Conservation (phyloP, 2,113 vertebrate species). For the Eulemur macaco region DNA sequence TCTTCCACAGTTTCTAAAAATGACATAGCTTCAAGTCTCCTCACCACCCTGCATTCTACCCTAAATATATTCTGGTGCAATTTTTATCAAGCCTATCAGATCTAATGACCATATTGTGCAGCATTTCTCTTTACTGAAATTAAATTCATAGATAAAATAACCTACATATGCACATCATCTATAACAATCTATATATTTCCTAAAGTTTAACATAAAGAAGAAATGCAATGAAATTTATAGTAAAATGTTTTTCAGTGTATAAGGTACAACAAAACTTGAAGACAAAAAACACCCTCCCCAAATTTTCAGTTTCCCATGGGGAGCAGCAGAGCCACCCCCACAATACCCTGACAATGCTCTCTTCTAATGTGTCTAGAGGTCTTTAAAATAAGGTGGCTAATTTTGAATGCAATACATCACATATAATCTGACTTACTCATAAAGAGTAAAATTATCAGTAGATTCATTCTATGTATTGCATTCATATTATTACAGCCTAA, state of each 20-base stretch:
- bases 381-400: background rate
- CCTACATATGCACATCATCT: background rate
- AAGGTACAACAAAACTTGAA: background rate
- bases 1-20: background rate
- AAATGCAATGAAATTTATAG: constrained; percentile 10
- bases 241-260: background rate
- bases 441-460: background rate
- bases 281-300: background rate
- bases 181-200: background rate
- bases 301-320: background rate
- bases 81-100: background rate
- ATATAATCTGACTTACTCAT: background rate
- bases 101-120: background rate
- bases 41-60: background rate
- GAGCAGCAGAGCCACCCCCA: background rate
- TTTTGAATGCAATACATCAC: background rate
- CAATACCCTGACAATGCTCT: background rate
- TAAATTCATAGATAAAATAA: background rate
- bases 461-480: background rate
- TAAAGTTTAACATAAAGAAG: background rate
- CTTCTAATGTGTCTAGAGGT: background rate
- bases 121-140: background rate
- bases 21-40: background rate
- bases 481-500: background rate
- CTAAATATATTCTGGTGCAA: background rate